Evolutionary conservation across 2,113 vertebrate species (phyloP).

Genomic region (Deroptyus accipitrinus): DNA sequence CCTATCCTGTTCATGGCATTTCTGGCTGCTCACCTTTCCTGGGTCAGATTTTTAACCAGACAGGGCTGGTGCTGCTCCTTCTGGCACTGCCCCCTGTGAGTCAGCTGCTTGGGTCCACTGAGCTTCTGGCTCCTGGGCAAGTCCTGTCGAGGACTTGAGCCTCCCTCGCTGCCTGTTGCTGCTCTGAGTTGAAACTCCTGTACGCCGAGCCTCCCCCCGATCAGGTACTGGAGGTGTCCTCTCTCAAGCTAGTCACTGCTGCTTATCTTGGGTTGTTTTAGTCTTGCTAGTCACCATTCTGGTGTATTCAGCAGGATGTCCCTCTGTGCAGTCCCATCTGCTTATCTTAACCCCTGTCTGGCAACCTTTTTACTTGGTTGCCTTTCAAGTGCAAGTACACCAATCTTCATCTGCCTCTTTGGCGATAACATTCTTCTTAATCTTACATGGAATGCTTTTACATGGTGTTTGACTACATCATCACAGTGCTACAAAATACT

Average conservation of each 20-base stretch:
- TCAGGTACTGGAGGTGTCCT: no score
- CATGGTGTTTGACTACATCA: neutral
- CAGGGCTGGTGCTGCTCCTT: no score
- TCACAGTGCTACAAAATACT: neutral
- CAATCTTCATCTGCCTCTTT: neutral
- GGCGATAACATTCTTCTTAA: neutral
- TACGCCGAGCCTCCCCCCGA: no score
- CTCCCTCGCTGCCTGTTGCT: no score
- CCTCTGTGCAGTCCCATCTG: neutral
- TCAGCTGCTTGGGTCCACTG: no score
- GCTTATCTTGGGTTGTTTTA: neutral
- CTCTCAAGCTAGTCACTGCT: neutral
- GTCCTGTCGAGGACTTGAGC: no score
- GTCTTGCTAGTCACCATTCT: neutral
- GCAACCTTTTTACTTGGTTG: neutral
- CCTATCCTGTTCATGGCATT: no score
- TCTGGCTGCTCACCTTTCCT: no score
- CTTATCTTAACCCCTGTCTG: accelerated
- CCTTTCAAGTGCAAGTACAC: neutral
- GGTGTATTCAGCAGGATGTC: neutral
- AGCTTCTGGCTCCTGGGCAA: no score
- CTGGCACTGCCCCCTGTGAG: no score
- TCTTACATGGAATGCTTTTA: neutral
- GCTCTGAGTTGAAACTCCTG: no score
- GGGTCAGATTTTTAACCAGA: no score